Conservation (phyloP, 2,113 vertebrate genomes). For the Dicaeum eximium region DNA sequence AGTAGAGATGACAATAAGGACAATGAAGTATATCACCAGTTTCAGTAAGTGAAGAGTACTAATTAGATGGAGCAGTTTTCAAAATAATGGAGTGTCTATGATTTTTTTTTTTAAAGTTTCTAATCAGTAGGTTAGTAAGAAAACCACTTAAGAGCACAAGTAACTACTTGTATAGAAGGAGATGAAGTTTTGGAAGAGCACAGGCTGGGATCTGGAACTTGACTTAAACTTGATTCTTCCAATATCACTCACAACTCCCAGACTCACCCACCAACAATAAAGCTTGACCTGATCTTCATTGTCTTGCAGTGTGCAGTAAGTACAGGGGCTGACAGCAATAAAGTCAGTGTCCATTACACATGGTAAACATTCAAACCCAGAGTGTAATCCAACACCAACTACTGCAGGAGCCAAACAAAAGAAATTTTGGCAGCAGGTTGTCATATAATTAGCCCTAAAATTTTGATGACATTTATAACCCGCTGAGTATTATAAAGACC, state of each 20-base stretch:
- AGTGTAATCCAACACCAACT: neutral
- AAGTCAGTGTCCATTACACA: neutral
- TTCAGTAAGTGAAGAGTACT: neutral
- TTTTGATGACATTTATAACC: neutral
- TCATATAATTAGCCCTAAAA: neutral
- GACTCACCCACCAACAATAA: too few species aligned
- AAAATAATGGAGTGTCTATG: neutral
- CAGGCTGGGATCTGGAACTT: neutral
- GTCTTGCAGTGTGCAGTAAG: neutral
- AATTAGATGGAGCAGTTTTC: neutral
- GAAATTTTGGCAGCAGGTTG: neutral
- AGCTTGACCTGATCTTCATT: neutral
- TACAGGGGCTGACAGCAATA: neutral
- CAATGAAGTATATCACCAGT: neutral
- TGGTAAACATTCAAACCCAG: neutral
- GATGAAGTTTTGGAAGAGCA: neutral
- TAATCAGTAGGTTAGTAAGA: neutral
- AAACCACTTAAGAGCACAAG: neutral
- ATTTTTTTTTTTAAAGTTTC: neutral
- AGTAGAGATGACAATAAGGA: neutral
- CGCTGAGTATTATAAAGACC: neutral
- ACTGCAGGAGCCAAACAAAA: neutral
- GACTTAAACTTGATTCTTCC: neutral
- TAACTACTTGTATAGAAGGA: neutral
- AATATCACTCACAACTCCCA: fast-evolving